A percentile compares a stretch with the other conserved stretches of the same genome.
Conservation (phyloP, 2,888 invertebrate genomes). For the Vandiemenella viatica region DNA sequence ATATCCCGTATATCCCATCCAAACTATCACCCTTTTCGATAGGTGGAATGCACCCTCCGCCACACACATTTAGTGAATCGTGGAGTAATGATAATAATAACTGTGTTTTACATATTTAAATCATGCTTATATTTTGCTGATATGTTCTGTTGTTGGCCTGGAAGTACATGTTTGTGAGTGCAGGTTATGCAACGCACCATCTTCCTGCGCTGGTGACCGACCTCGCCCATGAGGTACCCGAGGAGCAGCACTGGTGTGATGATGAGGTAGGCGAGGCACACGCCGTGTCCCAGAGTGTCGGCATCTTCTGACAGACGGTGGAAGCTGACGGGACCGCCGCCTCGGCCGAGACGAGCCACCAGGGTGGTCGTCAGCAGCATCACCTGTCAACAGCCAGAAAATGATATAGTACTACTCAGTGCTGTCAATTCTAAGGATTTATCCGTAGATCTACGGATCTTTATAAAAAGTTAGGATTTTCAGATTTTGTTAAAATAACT, state of each 20-base stretch:
- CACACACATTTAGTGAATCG: no score
- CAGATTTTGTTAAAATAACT: no score
- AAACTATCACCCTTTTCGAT: no score
- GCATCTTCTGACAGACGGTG: constrained; percentile 12
- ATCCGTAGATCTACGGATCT: no score
- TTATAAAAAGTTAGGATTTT: no score
- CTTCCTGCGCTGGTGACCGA: constrained; percentile 12
- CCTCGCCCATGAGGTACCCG: constrained; percentile 12
- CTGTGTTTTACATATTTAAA: no score
- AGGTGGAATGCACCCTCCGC: no score
- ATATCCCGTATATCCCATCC: no score
- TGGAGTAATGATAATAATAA: no score
- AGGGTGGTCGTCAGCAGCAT: constrained; percentile 10
- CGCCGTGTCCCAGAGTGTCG: constrained; percentile 13
- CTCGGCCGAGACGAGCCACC: constrained; percentile 11
- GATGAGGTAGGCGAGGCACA: constrained; percentile 13
- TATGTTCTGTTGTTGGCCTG: no score
- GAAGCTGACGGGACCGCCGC: constrained; percentile 11
- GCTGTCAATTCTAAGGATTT: not conserved
- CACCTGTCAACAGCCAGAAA: constrained; percentile 3
- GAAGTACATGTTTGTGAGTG: no score
- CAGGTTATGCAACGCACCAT: constrained; percentile 7
- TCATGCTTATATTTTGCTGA: no score
- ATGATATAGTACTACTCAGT: not conserved
- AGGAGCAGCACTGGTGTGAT: constrained; percentile 13